Conservation (phyloP, 2,888 invertebrate species). For the Hydraecia micacea region DNA sequence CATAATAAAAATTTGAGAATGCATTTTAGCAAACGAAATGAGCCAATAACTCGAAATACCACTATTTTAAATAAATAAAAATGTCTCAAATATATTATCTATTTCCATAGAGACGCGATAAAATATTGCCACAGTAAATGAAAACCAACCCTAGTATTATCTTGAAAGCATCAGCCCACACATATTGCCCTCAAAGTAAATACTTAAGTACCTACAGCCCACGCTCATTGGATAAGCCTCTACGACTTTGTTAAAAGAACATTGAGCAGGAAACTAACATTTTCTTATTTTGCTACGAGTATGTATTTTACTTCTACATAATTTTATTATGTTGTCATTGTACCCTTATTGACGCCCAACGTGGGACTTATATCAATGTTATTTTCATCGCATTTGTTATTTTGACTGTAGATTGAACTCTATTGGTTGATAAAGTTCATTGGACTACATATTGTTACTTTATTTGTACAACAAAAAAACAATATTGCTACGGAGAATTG, state of each 20-base stretch:
- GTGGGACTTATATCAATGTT: constrained; percentile 56
- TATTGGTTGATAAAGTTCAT: constrained; percentile 19
- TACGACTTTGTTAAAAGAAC: background rate
- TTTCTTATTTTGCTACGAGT: constrained; percentile 7
- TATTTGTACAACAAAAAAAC: background rate
- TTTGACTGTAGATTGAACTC: constrained; percentile 12
- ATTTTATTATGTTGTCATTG: background rate
- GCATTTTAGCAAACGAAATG: too few relatives aligned
- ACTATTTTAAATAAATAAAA: background rate
- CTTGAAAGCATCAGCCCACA: constrained; percentile 19
- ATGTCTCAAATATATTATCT: background rate
- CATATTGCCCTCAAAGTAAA: constrained; percentile 19
- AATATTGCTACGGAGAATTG: constrained; percentile 21
- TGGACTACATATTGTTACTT: background rate
- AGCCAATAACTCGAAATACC: background rate
- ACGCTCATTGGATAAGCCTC: background rate
- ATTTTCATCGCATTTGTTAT: constrained; percentile 29
- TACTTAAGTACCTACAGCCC: background rate
- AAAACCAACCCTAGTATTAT: background rate
- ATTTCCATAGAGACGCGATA: background rate
- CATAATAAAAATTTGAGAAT: background rate
- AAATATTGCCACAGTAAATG: background rate
- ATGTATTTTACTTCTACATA: constrained; percentile 1
- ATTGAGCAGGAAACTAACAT: background rate
- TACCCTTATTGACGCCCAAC: constrained; percentile 45